Evolutionary conservation across 2,797 vertebrate genomes (phyloP).

Genomic region (Gadopsis marmoratus): DNA sequence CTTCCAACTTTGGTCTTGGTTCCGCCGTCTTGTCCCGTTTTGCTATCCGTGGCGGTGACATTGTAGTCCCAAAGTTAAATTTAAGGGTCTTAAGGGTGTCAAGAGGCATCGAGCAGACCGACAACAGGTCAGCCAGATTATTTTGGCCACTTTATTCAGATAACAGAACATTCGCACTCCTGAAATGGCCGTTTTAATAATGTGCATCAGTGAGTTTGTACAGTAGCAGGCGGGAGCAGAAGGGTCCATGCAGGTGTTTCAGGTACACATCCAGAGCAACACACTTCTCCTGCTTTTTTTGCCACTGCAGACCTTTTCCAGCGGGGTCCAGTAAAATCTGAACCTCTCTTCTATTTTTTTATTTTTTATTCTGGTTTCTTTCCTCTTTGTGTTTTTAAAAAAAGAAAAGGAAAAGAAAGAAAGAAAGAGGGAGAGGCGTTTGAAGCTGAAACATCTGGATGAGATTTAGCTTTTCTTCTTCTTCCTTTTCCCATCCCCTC

Average conservation of each 20-base stretch:
- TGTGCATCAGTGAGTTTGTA: neutral
- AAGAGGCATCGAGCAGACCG: neutral
- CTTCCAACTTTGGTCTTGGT: neutral
- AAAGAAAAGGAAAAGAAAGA: slow-evolving; percentile 1
- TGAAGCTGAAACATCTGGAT: slow-evolving; percentile 69
- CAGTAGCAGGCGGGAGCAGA: neutral
- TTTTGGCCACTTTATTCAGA: neutral
- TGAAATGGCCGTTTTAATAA: neutral
- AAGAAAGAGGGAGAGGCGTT: slow-evolving; percentile 24
- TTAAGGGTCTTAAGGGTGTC: neutral
- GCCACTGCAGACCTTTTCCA: slow-evolving; percentile 49
- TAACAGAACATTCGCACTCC: neutral
- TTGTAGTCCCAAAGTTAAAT: too few species aligned
- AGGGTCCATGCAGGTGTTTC: too few species aligned
- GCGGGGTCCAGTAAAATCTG: slow-evolving; percentile 38
- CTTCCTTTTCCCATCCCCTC: neutral
- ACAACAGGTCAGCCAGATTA: neutral
- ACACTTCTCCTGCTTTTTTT: slow-evolving; percentile 23
- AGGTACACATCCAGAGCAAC: too few species aligned
- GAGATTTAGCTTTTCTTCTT: slow-evolving; percentile 47
- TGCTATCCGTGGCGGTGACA: neutral
- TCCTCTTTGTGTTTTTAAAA: slow-evolving; percentile 3
- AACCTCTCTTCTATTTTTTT: slow-evolving; percentile 1
- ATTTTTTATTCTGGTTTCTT: slow-evolving; percentile 22
- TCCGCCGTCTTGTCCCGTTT: neutral